phyloP scores from a whole-genome alignment of 92 coral and sea anemone species.

The Heliopora coerulea region DNA sequence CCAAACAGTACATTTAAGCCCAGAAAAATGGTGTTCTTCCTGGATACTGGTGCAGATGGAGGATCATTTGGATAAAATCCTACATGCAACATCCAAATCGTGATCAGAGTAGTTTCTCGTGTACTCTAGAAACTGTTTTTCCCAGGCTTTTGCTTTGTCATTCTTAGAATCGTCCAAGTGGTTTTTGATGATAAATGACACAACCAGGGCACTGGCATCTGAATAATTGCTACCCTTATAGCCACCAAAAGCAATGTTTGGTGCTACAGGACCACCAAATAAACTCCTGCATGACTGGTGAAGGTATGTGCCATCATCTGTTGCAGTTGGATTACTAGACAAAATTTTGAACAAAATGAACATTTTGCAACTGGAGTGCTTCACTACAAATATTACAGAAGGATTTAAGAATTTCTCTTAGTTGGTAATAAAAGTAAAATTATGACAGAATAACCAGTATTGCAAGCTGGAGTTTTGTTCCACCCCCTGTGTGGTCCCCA shows the following conservation, averaged over 20 bases:
- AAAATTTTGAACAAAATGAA: not conserved
- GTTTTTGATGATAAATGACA: slow-evolving; percentile 81
- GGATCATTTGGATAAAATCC: not conserved
- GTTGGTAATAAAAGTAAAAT: too few species aligned
- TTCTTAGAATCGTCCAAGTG: slow-evolving; percentile 74
- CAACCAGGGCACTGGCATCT: slow-evolving; percentile 70
- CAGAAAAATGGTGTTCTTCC: too few species aligned
- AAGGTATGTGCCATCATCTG: slow-evolving; percentile 45
- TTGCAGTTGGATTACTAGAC: slow-evolving; percentile 77
- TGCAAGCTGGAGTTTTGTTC: too few species aligned
- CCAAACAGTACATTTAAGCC: too few species aligned
- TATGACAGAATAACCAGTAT: too few species aligned
- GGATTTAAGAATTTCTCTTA: too few species aligned
- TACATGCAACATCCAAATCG: slow-evolving; percentile 44
- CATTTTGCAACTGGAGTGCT: too few species aligned
- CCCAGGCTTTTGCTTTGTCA: slow-evolving; percentile 84
- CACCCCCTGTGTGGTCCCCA: too few species aligned
- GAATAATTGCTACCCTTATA: slow-evolving; percentile 70
- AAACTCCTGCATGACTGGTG: slow-evolving; percentile 69
- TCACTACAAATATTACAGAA: too few species aligned
- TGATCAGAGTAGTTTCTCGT: slow-evolving; percentile 56
- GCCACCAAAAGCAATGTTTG: slow-evolving; percentile 85
- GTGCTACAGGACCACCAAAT: slow-evolving; percentile 84
- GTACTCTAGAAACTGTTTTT: slow-evolving; percentile 73
- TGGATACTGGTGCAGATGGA: too few species aligned